Evolutionary conservation across 2,113 vertebrate genomes (phyloP).

Genomic region (Ceyx melanurus): DNA sequence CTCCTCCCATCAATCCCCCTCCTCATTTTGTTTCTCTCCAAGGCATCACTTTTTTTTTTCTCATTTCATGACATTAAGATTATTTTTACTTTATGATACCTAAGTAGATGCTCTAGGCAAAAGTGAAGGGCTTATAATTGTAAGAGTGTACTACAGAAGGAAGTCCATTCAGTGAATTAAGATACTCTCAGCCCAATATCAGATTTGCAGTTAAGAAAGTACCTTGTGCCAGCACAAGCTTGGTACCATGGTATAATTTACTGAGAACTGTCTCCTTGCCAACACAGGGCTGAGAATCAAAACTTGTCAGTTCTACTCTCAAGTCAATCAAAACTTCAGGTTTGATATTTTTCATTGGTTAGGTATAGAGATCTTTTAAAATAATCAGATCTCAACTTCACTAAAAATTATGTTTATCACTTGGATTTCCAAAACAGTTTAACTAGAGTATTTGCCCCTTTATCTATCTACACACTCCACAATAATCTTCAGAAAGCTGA

Average conservation of each 20-base stretch:
- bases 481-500: not conserved
- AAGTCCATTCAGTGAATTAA: not conserved
- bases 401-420: not conserved
- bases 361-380: not conserved
- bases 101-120: not conserved
- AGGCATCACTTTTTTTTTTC: not conserved
- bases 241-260: not conserved
- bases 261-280: not conserved
- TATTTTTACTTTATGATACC: not conserved
- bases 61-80: conserved; percentile 6
- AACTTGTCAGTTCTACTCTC: not conserved
- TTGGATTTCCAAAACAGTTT: not conserved
- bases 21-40: not conserved
- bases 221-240: not conserved
- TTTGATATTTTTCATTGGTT: not conserved
- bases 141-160: not conserved
- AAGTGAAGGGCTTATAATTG: not conserved
- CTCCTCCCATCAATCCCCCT: not conserved
- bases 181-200: not conserved
- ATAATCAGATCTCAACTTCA: not conserved
- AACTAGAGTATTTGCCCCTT: not conserved
- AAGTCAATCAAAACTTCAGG: not conserved
- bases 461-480: not conserved
- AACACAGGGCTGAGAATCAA: not conserved
- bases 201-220: not conserved